Percentiles rank a stretch among this genome's conserved stretches.
These are phyloP conservation scores for Dryobates pubescens DNA, from an alignment of 2,797 vertebrate species.

Conservation along the genomic window DNA sequence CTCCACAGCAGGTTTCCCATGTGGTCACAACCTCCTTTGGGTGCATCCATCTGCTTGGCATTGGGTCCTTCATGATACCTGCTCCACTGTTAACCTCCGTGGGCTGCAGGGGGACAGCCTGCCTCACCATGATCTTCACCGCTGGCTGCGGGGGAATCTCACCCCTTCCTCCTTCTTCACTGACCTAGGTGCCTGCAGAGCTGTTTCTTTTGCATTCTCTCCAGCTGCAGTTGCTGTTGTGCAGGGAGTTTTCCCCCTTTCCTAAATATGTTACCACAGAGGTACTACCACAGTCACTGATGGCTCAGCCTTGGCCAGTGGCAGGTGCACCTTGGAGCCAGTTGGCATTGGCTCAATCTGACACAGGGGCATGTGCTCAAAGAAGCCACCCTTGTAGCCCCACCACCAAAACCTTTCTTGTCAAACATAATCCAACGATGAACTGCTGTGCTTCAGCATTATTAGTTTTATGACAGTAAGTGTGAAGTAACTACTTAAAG, in stretches of 20 bases:
- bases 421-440: not conserved
- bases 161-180: no score
- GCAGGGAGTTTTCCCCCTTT: not conserved
- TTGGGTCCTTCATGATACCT: no score
- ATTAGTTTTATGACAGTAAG: not conserved
- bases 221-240: no score
- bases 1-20: no score
- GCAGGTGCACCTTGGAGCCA: fast-evolving
- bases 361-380: not conserved
- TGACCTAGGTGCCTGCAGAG: no score
- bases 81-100: no score
- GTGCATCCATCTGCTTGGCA: no score
- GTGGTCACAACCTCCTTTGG: no score
- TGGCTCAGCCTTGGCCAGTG: not conserved
- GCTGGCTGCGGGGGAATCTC: no score
- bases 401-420: not conserved
- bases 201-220: no score
- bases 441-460: not conserved
- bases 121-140: no score
- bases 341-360: not conserved
- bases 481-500: constrained; percentile 20
- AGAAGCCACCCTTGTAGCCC: fast-evolving
- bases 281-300: not conserved
- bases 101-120: no score
- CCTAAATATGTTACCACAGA: not conserved